Evolutionary conservation across 2,888 invertebrate genomes (phyloP).

Genomic region (Diadegma fenestrale): DNA sequence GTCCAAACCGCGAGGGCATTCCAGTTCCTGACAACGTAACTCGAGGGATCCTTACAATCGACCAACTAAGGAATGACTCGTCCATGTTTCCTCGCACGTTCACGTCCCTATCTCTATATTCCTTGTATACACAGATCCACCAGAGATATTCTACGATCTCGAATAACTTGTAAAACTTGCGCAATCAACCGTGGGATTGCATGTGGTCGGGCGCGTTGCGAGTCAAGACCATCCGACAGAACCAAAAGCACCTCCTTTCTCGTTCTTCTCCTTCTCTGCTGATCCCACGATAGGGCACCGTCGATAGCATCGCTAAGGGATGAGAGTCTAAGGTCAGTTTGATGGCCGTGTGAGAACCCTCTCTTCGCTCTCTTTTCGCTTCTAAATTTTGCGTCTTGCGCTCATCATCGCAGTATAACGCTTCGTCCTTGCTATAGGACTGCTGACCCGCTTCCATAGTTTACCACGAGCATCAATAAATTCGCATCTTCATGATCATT

Average conservation of each 20-base stretch:
- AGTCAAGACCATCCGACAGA: slow-evolving; percentile 44
- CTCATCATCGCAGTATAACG: neutral
- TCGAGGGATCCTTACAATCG: slow-evolving; percentile 35
- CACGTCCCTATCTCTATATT: neutral
- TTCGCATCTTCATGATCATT: neutral
- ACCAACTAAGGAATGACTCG: slow-evolving; percentile 17
- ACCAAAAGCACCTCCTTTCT: slow-evolving; percentile 17
- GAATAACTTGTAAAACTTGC: slow-evolving; percentile 79
- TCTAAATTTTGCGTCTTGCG: neutral
- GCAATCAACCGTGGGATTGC: slow-evolving; percentile 79
- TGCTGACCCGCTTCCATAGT: slow-evolving; percentile 8
- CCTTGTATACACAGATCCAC: neutral
- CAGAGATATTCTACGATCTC: slow-evolving; percentile 66
- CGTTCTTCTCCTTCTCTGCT: neutral
- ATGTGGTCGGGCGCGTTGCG: slow-evolving; percentile 65
- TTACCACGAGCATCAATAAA: neutral
- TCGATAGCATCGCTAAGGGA: slow-evolving; percentile 35
- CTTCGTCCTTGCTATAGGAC: neutral
- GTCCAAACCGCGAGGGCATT: slow-evolving; percentile 23
- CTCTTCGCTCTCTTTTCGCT: neutral
- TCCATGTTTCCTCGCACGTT: slow-evolving; percentile 23
- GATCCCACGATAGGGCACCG: slow-evolving; percentile 34
- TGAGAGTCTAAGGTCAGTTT: slow-evolving; percentile 52
- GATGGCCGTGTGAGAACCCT: slow-evolving; percentile 12
- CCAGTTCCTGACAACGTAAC: slow-evolving; percentile 40